Evolutionary conservation across 2,888 invertebrate species (phyloP).

Genomic region (Tiphia femorata): DNA sequence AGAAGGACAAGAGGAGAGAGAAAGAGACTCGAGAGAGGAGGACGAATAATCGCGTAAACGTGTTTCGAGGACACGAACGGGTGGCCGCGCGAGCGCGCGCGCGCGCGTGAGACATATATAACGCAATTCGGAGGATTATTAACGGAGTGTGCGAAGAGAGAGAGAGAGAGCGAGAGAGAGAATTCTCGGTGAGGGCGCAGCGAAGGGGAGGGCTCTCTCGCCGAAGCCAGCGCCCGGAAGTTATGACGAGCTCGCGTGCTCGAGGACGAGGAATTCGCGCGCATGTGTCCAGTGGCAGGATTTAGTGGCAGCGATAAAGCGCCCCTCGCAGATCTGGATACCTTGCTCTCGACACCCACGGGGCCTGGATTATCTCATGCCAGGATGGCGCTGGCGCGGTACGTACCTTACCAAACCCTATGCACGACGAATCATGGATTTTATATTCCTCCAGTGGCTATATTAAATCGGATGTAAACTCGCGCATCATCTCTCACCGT

Average conservation of each 20-base stretch:
- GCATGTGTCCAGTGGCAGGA: conserved; percentile 69
- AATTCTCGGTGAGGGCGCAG: background rate
- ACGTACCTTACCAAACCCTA: conserved; percentile 58
- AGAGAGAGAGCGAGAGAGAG: background rate
- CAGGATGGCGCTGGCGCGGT: conserved; percentile 79
- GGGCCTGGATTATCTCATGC: conserved; percentile 75
- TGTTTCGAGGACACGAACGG: no score
- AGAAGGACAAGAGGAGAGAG: background rate
- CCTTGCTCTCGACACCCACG: conserved; percentile 65
- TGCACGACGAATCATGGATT: no score
- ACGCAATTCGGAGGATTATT: conserved; percentile 3
- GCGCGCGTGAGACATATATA: no score
- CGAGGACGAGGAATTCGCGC: conserved; percentile 53
- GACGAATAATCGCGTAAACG: no score
- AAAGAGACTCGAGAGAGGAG: background rate
- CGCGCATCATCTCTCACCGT: no score
- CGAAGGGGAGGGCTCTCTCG: conserved; percentile 16
- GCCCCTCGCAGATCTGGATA: conserved; percentile 71
- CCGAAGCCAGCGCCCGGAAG: conserved; percentile 32
- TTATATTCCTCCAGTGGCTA: no score
- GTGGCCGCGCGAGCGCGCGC: no score
- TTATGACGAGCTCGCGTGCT: conserved; percentile 58
- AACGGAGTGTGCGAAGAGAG: conserved; percentile 3
- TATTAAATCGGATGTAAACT: no score
- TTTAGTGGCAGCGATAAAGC: conserved; percentile 58